A percentile compares a stretch with the other conserved stretches of the same genome.
phyloP scores from a whole-genome alignment of 37 sponge, comb jelly and placozoan genomes.

The Hormiphora californensis region DNA sequence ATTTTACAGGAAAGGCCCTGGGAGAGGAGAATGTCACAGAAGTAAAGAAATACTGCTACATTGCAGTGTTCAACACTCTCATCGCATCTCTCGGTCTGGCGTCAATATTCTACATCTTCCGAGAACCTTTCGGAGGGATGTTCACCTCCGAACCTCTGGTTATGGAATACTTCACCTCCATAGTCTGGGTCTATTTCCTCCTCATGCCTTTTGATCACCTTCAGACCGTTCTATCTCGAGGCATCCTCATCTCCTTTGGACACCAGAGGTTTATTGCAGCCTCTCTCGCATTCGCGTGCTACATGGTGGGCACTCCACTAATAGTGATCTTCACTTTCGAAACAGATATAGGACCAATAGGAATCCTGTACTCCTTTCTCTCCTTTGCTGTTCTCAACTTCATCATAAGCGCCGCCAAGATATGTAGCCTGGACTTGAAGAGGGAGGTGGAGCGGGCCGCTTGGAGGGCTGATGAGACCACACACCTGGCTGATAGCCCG shows the following conservation, averaged over 20 bases:
- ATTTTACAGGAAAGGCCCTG: constrained; percentile 25
- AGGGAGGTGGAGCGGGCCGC: background rate
- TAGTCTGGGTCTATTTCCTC: constrained; percentile 1
- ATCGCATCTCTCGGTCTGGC: background rate
- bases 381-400: background rate
- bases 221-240: constrained; percentile 6
- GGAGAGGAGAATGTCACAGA: background rate
- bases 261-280: background rate
- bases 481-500: too few species aligned
- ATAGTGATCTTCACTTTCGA: background rate
- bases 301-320: background rate
- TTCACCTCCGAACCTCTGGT: constrained; percentile 3
- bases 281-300: constrained; percentile 2
- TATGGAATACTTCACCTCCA: background rate
- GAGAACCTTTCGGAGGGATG: background rate
- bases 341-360: constrained; percentile 4
- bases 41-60: background rate
- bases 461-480: background rate
- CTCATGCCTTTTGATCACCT: background rate
- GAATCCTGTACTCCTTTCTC: background rate
- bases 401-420: background rate
- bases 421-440: background rate
- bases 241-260: constrained; percentile 24
- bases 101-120: background rate
- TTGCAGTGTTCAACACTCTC: background rate